Percentiles rank a stretch among this genome's conserved stretches.
Conservation (phyloP, 2,113 vertebrate genomes). For the Rafetus swinhoei region DNA sequence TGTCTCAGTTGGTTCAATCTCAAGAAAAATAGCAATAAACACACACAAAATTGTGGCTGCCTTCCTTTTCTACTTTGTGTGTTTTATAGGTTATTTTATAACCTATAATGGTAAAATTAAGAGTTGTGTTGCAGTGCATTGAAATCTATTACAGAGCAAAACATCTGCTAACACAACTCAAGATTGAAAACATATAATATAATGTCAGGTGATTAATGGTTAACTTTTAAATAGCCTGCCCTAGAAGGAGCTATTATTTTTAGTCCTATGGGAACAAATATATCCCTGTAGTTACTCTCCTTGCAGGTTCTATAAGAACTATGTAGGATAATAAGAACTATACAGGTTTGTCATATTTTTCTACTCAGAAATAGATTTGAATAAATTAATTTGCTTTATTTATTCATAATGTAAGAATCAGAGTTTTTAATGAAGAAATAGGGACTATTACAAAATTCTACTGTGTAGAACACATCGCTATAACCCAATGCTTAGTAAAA, state of each 20-base stretch:
- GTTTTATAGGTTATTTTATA: background rate
- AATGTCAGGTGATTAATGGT: background rate
- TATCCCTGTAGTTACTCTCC: background rate
- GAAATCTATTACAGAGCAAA: background rate
- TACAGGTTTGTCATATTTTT: background rate
- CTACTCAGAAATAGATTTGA: background rate
- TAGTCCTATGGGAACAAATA: background rate
- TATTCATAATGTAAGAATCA: background rate
- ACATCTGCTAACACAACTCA: background rate
- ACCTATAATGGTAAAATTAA: background rate
- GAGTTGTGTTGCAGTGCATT: background rate
- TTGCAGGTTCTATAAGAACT: background rate
- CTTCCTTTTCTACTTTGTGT: background rate
- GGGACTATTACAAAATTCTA: background rate
- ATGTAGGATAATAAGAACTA: background rate
- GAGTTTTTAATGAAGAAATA: background rate
- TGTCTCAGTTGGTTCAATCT: background rate
- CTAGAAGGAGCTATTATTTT: background rate
- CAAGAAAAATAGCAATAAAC: background rate
- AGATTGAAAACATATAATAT: background rate
- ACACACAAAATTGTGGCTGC: background rate
- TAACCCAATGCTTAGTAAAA: background rate
- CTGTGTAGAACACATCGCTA: background rate
- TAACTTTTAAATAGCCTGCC: constrained; percentile 15
- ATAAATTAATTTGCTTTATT: background rate